A percentile compares a stretch with the other conserved stretches of the same genome.
phyloP scores from a whole-genome alignment of 2,113 vertebrate species.

The Argyrosomus japonicus region DNA sequence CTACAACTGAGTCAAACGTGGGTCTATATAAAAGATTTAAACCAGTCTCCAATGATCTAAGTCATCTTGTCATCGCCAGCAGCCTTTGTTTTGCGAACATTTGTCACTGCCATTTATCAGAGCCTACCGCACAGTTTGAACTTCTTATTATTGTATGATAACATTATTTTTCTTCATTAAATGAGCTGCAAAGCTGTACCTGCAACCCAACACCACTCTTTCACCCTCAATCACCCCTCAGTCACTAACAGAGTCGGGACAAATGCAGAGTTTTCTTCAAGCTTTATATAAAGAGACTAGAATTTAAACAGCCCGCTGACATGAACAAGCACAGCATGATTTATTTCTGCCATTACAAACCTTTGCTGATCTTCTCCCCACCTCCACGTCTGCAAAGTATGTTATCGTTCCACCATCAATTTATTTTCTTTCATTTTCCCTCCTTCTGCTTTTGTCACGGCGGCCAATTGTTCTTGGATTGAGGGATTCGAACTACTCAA shows the following conservation, averaged over 20 bases:
- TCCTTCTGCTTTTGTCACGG: conserved; percentile 58
- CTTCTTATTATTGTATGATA: conserved; percentile 59
- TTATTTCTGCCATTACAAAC: conserved; percentile 86
- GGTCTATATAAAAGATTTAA: conserved; percentile 39
- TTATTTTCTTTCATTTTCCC: conserved; percentile 72
- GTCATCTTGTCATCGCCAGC: conserved; percentile 53
- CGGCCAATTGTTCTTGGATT: conserved; percentile 84
- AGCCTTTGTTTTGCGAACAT: conserved; percentile 65
- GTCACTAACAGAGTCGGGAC: conserved; percentile 50
- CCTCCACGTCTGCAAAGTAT: conserved; percentile 74
- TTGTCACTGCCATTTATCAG: conserved; percentile 65
- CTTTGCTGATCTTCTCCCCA: conserved; percentile 74
- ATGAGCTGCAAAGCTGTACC: conserved; percentile 34
- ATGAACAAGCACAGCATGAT: conserved; percentile 74
- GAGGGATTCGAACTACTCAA: conserved; percentile 46
- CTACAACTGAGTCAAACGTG: neutral
- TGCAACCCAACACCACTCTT: conserved; percentile 71
- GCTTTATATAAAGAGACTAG: conserved; percentile 65
- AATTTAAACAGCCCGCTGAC: conserved; percentile 79
- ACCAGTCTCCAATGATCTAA: conserved; percentile 20
- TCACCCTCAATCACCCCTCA: conserved; percentile 59
- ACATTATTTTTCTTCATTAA: conserved; percentile 70
- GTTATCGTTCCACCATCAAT: conserved; percentile 84
- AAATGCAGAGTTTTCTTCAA: conserved; percentile 54
- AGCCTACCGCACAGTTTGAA: conserved; percentile 56